Conservation (phyloP, 2,888 invertebrate genomes). For the Hyalella azteca region DNA sequence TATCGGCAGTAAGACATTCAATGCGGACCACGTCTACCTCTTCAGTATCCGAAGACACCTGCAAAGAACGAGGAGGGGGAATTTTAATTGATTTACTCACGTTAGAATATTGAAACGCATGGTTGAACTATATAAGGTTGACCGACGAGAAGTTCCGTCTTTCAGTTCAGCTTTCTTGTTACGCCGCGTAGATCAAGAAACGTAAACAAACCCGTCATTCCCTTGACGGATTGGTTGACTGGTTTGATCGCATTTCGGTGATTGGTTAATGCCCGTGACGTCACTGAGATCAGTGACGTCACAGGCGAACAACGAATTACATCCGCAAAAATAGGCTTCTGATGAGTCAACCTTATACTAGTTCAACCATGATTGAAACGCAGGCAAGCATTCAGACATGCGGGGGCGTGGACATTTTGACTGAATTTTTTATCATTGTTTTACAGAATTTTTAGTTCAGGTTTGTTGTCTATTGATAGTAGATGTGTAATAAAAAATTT, state of each 20-base stretch:
- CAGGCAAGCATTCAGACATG: too few species aligned
- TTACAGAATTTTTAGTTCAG: not conserved
- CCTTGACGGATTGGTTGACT: not conserved
- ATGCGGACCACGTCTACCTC: not conserved
- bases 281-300: too few species aligned
- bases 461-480: not conserved
- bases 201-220: not conserved
- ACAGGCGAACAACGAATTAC: too few species aligned
- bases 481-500: not conserved
- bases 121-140: not conserved
- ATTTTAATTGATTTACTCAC: not conserved
- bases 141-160: not conserved
- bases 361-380: too few species aligned
- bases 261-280: too few species aligned
- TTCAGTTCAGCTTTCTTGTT: not conserved
- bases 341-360: too few species aligned
- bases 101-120: not conserved
- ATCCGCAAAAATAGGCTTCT: too few species aligned
- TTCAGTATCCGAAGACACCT: not conserved
- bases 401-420: too few species aligned
- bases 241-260: not conserved
- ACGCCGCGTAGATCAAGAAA: not conserved
- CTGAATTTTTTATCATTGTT: not conserved
- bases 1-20: slow-evolving; percentile 6
- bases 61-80: not conserved